A percentile compares a stretch with the other conserved stretches of the same genome.
Conservation (phyloP, 2,113 vertebrate genomes). For the Callionymus lyra region DNA sequence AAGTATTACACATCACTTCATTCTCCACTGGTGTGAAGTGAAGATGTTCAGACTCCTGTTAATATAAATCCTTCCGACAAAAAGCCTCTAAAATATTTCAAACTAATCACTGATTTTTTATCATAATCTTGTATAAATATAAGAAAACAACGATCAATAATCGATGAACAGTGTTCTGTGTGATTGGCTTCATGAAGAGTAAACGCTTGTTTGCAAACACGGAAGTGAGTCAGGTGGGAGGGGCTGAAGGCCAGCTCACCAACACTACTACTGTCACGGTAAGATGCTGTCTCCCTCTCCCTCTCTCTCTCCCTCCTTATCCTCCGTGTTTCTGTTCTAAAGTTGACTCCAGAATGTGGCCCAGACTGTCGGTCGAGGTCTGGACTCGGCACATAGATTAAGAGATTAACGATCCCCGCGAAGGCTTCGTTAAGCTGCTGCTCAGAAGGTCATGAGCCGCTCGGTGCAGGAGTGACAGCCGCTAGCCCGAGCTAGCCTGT, state of each 20-base stretch:
- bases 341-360: slow-evolving; percentile 39
- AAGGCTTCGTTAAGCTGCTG: slow-evolving; percentile 45
- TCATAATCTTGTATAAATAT: too few species aligned
- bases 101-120: too few species aligned
- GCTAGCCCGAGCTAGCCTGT: slow-evolving; percentile 34
- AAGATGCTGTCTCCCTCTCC: slow-evolving; percentile 34
- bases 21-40: too few species aligned
- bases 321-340: slow-evolving; percentile 12
- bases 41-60: too few species aligned
- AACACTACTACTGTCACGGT: slow-evolving; percentile 42
- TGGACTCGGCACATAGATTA: slow-evolving; percentile 53
- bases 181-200: too few species aligned
- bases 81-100: too few species aligned
- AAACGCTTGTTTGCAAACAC: slow-evolving; percentile 32
- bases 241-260: slow-evolving; percentile 46
- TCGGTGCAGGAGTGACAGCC: slow-evolving; percentile 36
- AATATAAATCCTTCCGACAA: too few species aligned
- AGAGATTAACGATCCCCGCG: slow-evolving; percentile 55
- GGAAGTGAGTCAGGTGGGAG: slow-evolving; percentile 65
- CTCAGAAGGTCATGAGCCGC: slow-evolving; percentile 62
- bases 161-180: too few species aligned
- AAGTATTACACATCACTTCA: too few species aligned
- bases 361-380: slow-evolving; percentile 28
- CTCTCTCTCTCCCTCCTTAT: slow-evolving; percentile 28
- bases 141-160: too few species aligned